Evolutionary conservation across 2,888 invertebrate genomes (phyloP).

Genomic region (Yponomeuta sedellus): DNA sequence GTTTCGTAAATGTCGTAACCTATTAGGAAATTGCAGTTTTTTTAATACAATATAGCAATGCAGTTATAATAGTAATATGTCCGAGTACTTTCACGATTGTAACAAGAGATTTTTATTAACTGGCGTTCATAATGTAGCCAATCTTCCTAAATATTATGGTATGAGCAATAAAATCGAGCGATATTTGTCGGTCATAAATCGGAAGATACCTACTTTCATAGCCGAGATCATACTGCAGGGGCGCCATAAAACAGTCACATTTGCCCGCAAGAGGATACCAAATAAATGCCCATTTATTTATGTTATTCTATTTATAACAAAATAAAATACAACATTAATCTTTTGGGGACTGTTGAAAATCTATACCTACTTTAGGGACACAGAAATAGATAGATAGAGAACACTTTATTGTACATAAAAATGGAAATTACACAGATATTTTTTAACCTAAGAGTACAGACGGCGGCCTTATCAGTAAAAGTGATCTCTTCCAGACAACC

Average conservation of each 20-base stretch:
- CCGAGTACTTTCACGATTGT: background rate
- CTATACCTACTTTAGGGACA: too few relatives aligned
- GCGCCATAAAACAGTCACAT: slow-evolving; percentile 7
- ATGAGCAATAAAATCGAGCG: slow-evolving; percentile 4
- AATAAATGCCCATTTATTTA: background rate
- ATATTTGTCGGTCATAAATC: slow-evolving; percentile 5
- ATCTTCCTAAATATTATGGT: background rate
- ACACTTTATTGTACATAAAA: too few relatives aligned
- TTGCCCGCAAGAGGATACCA: background rate
- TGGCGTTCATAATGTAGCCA: background rate
- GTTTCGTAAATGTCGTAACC: too few relatives aligned
- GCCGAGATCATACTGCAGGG: background rate
- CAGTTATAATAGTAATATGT: too few relatives aligned
- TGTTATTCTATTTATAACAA: background rate
- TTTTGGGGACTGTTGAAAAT: too few relatives aligned
- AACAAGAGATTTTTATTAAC: background rate
- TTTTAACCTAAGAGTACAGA: too few relatives aligned
- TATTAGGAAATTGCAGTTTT: too few relatives aligned
- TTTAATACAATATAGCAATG: background rate
- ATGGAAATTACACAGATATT: too few relatives aligned
- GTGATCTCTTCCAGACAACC: too few relatives aligned
- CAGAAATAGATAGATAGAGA: too few relatives aligned
- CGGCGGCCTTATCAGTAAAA: too few relatives aligned
- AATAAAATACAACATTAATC: too few relatives aligned
- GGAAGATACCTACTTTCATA: slow-evolving; percentile 8